These are phyloP conservation scores for Anthoscopus minutus DNA, from an alignment of 2,113 vertebrate genomes.

Conservation along the genomic window DNA sequence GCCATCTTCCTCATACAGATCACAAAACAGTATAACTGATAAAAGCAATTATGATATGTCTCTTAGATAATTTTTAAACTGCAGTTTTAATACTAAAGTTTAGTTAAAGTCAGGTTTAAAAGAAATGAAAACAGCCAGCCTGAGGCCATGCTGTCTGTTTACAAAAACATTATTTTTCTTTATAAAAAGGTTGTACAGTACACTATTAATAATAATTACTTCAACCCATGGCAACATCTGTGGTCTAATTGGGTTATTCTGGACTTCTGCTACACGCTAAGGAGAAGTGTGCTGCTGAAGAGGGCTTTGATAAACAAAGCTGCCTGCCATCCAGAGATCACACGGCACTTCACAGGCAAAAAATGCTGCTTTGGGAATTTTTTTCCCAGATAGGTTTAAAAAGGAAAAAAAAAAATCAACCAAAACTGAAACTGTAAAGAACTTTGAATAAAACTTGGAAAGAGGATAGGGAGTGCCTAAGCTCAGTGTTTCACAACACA, in stretches of 20 bases:
- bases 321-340: neutral
- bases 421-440: neutral
- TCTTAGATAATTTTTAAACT: neutral
- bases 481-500: fast-evolving
- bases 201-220: neutral
- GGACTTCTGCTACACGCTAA: neutral
- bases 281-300: neutral
- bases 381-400: neutral
- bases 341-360: neutral
- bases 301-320: neutral
- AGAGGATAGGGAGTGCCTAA: neutral
- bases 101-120: neutral
- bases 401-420: neutral
- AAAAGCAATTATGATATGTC: neutral
- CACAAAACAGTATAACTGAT: neutral
- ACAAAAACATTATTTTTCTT: neutral
- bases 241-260: neutral
- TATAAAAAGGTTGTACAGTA: neutral
- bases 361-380: neutral
- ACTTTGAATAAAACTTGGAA: neutral
- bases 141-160: neutral
- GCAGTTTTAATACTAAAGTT: neutral
- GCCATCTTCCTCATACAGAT: neutral
- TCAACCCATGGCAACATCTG: neutral
- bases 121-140: neutral